Conservation (phyloP, 2,888 invertebrate genomes). For the Cephus spinipes region DNA sequence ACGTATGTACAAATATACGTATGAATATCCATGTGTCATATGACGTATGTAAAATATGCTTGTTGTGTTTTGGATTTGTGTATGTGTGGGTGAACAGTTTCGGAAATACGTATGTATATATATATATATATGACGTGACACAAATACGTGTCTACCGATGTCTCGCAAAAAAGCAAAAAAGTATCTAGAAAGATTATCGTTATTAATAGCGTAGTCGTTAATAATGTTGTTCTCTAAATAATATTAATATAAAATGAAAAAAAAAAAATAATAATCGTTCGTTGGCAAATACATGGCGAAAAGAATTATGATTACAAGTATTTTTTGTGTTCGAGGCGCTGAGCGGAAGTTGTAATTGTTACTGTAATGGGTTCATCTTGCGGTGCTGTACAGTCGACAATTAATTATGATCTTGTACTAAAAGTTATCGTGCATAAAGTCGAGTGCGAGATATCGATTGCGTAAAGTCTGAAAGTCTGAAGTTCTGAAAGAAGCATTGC, state of each 20-base stretch:
- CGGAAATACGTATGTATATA: background rate
- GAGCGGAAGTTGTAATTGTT: constrained; percentile 55
- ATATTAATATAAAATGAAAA: constrained; percentile 57
- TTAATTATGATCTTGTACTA: constrained; percentile 53
- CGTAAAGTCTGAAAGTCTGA: background rate
- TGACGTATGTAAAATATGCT: constrained; percentile 5
- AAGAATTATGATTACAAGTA: constrained; percentile 58
- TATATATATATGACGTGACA: constrained; percentile 19
- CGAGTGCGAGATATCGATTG: constrained; percentile 22
- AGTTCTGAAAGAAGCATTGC: background rate
- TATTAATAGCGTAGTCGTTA: constrained; percentile 57
- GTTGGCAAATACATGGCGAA: constrained; percentile 67
- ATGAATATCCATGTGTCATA: background rate
- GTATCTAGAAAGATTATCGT: constrained; percentile 64
- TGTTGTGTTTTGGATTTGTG: background rate
- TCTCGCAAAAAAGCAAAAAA: constrained; percentile 52
- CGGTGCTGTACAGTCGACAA: constrained; percentile 34
- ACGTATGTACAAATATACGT: background rate
- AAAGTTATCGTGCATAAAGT: constrained; percentile 49
- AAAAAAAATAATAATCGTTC: constrained; percentile 57
- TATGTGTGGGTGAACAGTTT: background rate
- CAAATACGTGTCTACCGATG: constrained; percentile 18
- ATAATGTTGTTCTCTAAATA: constrained; percentile 58
- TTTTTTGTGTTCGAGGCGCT: constrained; percentile 62
- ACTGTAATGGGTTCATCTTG: background rate